These are phyloP conservation scores for Polypedilum vanderplanki DNA, from an alignment of 1,140 invertebrate species.

Conservation along the genomic window DNA sequence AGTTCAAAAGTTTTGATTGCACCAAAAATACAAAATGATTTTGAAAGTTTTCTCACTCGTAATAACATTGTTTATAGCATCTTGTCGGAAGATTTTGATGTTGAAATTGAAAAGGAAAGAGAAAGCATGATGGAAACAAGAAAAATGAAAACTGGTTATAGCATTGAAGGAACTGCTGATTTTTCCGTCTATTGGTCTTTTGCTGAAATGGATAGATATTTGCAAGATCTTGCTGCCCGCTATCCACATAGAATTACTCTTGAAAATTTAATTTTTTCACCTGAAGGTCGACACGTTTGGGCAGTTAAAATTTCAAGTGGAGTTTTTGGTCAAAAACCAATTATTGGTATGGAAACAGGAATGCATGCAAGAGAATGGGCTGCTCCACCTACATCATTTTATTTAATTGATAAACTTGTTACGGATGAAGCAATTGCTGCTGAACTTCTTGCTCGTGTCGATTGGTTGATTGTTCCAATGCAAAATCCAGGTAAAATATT, in stretches of 20 bases:
- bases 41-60: neutral
- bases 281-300: neutral
- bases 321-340: constrained; percentile 37
- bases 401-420: constrained; percentile 51
- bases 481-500: constrained; percentile 60
- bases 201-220: neutral
- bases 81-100: neutral
- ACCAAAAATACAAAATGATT: neutral
- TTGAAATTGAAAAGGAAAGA: neutral
- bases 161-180: neutral
- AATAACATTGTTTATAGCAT: neutral
- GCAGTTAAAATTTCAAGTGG: neutral
- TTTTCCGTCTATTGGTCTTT: neutral
- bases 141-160: neutral
- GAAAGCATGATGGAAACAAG: neutral
- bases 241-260: neutral
- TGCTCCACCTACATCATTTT: constrained; percentile 54
- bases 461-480: constrained; percentile 60
- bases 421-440: constrained; percentile 43
- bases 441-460: constrained; percentile 52
- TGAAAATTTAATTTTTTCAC: neutral
- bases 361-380: constrained; percentile 65
- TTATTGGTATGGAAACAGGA: constrained; percentile 46
- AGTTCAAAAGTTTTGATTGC: neutral
- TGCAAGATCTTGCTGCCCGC: neutral